Base-by-base conservation (phyloP, 2,113 vertebrate genomes). In the Tylochromis polylepis region DNA sequence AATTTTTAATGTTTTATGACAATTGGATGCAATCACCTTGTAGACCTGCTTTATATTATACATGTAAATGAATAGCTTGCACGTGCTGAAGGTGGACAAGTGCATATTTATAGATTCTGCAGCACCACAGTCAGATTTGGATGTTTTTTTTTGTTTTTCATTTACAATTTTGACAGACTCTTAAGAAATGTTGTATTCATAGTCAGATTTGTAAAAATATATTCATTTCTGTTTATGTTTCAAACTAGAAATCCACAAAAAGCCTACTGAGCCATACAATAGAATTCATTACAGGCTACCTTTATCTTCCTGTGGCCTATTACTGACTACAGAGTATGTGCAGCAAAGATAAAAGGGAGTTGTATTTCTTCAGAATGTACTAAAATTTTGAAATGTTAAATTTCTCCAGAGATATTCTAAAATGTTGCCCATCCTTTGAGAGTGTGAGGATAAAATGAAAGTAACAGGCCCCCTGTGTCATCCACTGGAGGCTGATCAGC, bases 401-500 rank as follows among this genome's bases (percentile, higher is more conserved):
- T 8, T 27, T 9, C 11, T 58, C 6, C 43, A 16, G 65, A 27
- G 3, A 14, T 27, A 24, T 59, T 24, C 5, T 57, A 8, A 41
- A 58, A 53, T 31, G 10, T 6, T n/a, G 18, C 79, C 38, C 38
- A 18, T 53, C 31, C 49, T 83, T 62, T 75, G 8, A 10, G 14
- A 31, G 12, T 43, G 18, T 72, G 22, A 16, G 77, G 59, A 20
- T 57, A 14, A 41, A 72, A 81, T 27, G 12, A 81, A 29, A 85
- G 55, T 87, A 65, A 38, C 2, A 29, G 38, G 82, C 70, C 16
- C 34, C 84, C 51, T 56, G 62, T 58, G 72, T 62, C 57, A 78
- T 75, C 16, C 62, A 43, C 49, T 78, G 56, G 46, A 22, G 85
- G 85, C 83, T 88, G 82, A 87, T 72, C 49, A 81, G 88, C 84